Evolutionary conservation across 2,888 invertebrate genomes (phyloP), one percentile per base, ranked within the genome.

Genomic region (Drosophila anceps): DNA sequence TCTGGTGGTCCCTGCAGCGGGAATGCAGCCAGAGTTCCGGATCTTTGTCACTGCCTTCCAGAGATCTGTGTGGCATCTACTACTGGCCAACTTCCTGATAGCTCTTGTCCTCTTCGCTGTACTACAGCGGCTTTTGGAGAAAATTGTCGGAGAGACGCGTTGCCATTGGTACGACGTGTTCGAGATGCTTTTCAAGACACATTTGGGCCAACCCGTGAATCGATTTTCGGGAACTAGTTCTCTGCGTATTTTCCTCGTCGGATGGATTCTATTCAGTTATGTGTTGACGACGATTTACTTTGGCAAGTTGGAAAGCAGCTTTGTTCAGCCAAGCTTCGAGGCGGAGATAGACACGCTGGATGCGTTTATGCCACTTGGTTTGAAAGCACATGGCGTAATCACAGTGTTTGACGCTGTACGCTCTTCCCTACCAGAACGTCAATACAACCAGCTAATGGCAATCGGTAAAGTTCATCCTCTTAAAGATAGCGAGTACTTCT

Each of bases 211-310:
- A 44, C 91, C 92, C 0, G 81, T 91, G 0, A 69, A 76, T 4
- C 68, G 74, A 0, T 84, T 92, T 20, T 79, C 90, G 0, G 63
- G 69, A 4, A 76, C 84, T 18, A 91, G 85, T 62, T 90, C 91
- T 0, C 53, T 92, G 50, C 89, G 92, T 0, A 66, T 75, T 20
- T 88, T 91, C 10, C 82, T 92, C 4, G 85, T 92, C 33, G 73
- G 84, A 6, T 92, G 92, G 93, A 88, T 92, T 8, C 61, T 92
- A 9, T 93, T 92, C 46, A 89, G 91, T 35, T 92, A 92, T 50
- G 81, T 92, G 0, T 60, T 91, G 51, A 91, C 90, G 2, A 82
- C 75, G 27, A 83, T 92, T 24, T 92, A 92, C 59, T 88, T 92
- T 33, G 92, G 91, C 24, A 92, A 92, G 54, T 66, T 92, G 57